Evolutionary conservation across 1,140 invertebrate species (phyloP), one percentile per base, ranked within the genome.

Genomic region (Drosophila watanabei): DNA sequence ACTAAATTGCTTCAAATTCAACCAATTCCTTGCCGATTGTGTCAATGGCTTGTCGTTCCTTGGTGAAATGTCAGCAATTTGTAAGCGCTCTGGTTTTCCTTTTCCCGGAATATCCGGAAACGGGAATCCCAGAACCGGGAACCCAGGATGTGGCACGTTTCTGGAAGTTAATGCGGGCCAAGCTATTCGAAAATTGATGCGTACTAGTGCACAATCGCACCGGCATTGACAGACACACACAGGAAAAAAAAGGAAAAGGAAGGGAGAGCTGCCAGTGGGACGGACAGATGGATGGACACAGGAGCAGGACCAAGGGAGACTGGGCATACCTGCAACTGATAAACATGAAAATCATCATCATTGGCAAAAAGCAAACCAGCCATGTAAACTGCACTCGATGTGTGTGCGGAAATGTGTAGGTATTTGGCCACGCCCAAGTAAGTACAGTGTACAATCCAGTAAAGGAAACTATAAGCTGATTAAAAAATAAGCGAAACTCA

Each of bases 21-120:
- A 49, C 66, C 65, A 45, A 24, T 24, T 69, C 28, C 43, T 54
- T 68, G 58, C 39, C 46, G 41, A 52, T 65, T 61, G 33, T 39
- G 66, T 52, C 75, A 83, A 70, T 72, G 64, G 63, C 32, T 48
- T 20, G 52, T 35, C 66, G 48, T 41, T 64, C 54, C 39, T 24
- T 59, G 62, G 18, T 57, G 24, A 46, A 63, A 72, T 65, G 82
- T 86, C 82, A 86, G 82, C 82, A 85, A 85, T 78, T 81, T 81
- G 82, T 49, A 14, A 71, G 64, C 51, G 56, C n/a, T 51, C 13
- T 37, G 14, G 66, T 20, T 30, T 7, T 70, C 33, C 58, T 60
- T 62, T 10, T n/a, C 51, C 61, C 16, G 13, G 35, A 58, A 39
- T 57, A 39, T 39, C 54, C 54, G 54, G 54, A 57, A 28, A 8